Percentiles rank a stretch among this genome's conserved stretches.
Conservation (phyloP, 2,888 invertebrate genomes). For the Stenodema calcarata region DNA sequence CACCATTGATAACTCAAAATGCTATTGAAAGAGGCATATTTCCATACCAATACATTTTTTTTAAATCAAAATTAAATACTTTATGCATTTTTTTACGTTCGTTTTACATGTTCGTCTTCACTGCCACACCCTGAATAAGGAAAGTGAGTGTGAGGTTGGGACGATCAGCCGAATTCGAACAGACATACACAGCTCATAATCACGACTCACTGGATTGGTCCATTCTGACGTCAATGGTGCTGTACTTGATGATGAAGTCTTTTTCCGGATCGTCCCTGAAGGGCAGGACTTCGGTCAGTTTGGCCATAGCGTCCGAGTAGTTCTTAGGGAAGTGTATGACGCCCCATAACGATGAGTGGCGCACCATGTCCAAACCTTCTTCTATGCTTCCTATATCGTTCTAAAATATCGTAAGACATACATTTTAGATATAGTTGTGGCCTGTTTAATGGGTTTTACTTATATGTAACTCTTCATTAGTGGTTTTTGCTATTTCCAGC, state of each 20-base stretch:
- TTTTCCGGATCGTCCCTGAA: background rate
- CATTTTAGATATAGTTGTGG: too few relatives aligned
- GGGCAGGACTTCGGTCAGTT: background rate
- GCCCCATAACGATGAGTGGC: slow-evolving; percentile 55
- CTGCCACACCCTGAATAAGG: background rate
- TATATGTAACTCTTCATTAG: too few relatives aligned
- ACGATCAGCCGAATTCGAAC: background rate
- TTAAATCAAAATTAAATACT: too few relatives aligned
- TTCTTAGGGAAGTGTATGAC: slow-evolving; percentile 55
- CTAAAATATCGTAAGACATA: background rate
- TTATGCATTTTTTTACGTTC: too few relatives aligned
- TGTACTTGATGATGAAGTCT: slow-evolving; percentile 59
- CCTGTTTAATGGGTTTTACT: too few relatives aligned
- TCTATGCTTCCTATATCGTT: slow-evolving; percentile 25
- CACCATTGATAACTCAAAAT: too few relatives aligned
- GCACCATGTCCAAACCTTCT: slow-evolving; percentile 31
- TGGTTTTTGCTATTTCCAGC: too few relatives aligned
- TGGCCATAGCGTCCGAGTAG: slow-evolving; percentile 53
- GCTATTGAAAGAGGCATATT: too few relatives aligned
- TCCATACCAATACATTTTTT: too few relatives aligned
- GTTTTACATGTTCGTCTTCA: background rate
- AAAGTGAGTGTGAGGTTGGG: background rate
- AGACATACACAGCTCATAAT: too few relatives aligned
- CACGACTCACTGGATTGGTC: slow-evolving; percentile 74
- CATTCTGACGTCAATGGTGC: slow-evolving; percentile 73